phyloP scores from a whole-genome alignment of 1,140 invertebrate species.

The Dendrolimus kikuchii region DNA sequence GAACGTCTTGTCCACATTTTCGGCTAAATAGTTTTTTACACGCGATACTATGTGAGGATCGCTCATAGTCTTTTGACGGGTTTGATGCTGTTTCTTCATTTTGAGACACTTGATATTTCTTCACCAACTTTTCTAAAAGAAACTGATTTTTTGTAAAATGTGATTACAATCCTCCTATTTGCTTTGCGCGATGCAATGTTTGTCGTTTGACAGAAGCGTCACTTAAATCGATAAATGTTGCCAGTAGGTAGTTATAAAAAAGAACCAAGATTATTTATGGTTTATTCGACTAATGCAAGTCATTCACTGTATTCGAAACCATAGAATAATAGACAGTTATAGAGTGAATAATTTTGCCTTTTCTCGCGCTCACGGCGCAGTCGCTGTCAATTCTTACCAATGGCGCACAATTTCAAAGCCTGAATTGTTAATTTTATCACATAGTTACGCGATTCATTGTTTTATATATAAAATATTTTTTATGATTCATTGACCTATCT shows the following conservation, averaged over 20 bases:
- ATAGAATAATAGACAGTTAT: too few species aligned
- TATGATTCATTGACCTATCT: too few species aligned
- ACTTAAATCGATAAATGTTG: conserved; percentile 42
- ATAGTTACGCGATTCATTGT: too few species aligned
- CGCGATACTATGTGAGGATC: conserved; percentile 65
- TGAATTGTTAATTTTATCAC: too few species aligned
- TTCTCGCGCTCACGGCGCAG: too few species aligned
- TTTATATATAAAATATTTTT: too few species aligned
- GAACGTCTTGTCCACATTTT: conserved; percentile 80
- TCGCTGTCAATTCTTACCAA: too few species aligned
- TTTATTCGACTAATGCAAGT: too few species aligned
- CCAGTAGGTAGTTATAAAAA: conserved; percentile 6
- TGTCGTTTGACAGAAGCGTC: conserved; percentile 65
- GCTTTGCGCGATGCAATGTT: conserved; percentile 36
- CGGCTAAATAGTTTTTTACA: conserved; percentile 78
- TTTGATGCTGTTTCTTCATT: conserved; percentile 61
- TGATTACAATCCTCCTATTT: conserved; percentile 9
- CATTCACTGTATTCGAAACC: too few species aligned
- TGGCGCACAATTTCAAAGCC: too few species aligned
- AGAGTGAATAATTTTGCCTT: too few species aligned
- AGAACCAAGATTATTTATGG: too few species aligned
- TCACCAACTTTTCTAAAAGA: not conserved
- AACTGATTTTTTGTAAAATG: conserved; percentile 7
- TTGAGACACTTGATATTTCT: conserved; percentile 15
- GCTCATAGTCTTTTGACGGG: conserved; percentile 52